These are phyloP conservation scores for Apodemus agrarius DNA, from an alignment of 2,797 vertebrate species.

Conservation along the genomic window DNA sequence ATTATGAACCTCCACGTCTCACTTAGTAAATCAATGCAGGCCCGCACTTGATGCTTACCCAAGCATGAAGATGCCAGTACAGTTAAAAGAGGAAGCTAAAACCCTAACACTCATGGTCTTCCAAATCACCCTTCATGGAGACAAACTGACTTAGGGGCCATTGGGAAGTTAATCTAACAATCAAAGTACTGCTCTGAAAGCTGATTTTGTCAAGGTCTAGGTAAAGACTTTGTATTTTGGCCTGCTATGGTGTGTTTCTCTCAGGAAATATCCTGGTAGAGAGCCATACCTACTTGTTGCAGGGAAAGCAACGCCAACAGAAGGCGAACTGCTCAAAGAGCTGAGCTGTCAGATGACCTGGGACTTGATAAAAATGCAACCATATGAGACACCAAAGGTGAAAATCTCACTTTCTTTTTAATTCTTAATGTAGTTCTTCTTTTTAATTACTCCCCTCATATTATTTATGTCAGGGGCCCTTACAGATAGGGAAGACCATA, in stretches of 20 bases:
- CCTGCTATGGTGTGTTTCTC: not conserved
- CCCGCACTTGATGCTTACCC: not conserved
- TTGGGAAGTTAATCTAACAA: conserved; percentile 20
- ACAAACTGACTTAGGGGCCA: not conserved
- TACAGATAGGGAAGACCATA: not conserved
- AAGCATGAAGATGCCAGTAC: not conserved
- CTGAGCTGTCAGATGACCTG: not conserved
- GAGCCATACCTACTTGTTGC: not conserved
- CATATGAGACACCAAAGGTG: not conserved
- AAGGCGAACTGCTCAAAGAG: not conserved
- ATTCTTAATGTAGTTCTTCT: not conserved
- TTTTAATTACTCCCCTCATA: conserved; percentile 17
- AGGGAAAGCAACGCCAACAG: not conserved
- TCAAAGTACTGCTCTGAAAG: not conserved
- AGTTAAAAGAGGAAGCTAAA: conserved; percentile 21
- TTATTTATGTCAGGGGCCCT: not conserved
- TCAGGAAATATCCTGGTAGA: not conserved
- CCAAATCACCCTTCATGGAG: not conserved
- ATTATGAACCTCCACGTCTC: conserved; percentile 2
- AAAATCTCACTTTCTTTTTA: conserved; percentile 3
- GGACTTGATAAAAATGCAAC: conserved; percentile 42
- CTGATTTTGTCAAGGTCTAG: not conserved
- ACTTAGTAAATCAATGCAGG: conserved; percentile 7
- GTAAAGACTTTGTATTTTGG: not conserved
- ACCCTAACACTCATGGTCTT: not conserved